Evolutionary conservation across 1,140 invertebrate genomes (phyloP).

Genomic region (Doryteuthis pealeii): DNA sequence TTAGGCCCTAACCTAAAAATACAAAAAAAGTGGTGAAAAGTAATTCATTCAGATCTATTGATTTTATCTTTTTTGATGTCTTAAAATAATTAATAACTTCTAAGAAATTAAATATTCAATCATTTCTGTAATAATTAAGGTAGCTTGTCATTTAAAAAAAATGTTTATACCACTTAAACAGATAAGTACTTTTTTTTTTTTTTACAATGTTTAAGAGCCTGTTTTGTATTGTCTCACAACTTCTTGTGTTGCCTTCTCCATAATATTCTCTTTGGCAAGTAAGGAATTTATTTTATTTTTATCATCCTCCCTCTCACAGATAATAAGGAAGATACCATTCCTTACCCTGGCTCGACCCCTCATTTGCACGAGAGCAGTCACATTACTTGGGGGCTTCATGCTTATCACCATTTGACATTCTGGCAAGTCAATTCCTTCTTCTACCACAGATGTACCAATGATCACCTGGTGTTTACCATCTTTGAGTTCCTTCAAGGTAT

Average conservation of each 20-base stretch:
- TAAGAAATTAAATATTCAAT: too few relatives aligned
- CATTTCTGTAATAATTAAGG: too few relatives aligned
- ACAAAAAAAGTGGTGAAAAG: too few relatives aligned
- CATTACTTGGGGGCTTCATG: slow-evolving; percentile 49
- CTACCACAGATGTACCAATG: slow-evolving; percentile 53
- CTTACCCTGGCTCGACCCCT: slow-evolving; percentile 49
- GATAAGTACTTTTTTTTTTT: too few relatives aligned
- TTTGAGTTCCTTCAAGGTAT: slow-evolving; percentile 43
- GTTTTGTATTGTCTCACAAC: too few relatives aligned
- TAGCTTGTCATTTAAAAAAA: too few relatives aligned
- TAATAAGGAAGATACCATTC: slow-evolving; percentile 49
- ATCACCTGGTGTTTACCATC: slow-evolving; percentile 40
- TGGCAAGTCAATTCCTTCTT: slow-evolving; percentile 55
- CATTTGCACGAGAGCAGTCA: slow-evolving; percentile 54
- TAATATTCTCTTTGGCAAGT: slow-evolving; percentile 44
- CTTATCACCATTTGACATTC: slow-evolving; percentile 53
- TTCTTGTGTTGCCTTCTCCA: slow-evolving; percentile 36
- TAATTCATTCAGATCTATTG: too few relatives aligned
- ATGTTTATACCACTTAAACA: too few relatives aligned
- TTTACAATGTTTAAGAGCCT: too few relatives aligned
- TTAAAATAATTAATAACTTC: too few relatives aligned
- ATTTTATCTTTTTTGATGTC: too few relatives aligned
- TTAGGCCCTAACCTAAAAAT: too few relatives aligned
- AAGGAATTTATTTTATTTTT: slow-evolving; percentile 40
- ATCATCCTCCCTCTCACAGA: slow-evolving; percentile 44